Percentiles rank a stretch among this genome's conserved stretches.
Evolutionary conservation across 2,113 vertebrate genomes (phyloP).

Genomic region (Chionodraco myersi): DNA sequence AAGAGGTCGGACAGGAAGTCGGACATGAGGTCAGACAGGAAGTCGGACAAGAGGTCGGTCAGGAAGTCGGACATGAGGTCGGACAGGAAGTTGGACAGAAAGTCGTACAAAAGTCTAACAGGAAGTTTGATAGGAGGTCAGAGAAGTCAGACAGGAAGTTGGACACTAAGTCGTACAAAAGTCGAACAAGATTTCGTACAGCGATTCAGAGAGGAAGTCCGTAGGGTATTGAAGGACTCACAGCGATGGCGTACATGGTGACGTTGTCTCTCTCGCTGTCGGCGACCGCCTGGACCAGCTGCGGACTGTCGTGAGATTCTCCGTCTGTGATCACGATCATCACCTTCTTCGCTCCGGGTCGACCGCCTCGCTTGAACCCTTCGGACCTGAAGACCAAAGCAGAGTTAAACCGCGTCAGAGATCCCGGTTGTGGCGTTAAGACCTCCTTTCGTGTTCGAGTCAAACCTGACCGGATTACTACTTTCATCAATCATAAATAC

Average conservation of each 20-base stretch:
- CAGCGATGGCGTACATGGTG: slow-evolving; percentile 95
- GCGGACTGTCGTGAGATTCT: slow-evolving; percentile 94
- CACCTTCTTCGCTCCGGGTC: slow-evolving; percentile 94
- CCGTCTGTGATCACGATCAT: slow-evolving; percentile 99
- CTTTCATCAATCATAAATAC: too few relatives aligned
- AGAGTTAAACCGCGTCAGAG: too few relatives aligned
- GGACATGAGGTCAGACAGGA: too few relatives aligned
- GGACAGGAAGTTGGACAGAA: too few relatives aligned
- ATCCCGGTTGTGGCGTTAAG: rapidly evolving
- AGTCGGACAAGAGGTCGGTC: too few relatives aligned
- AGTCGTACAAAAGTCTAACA: too few relatives aligned
- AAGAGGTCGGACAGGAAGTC: too few relatives aligned
- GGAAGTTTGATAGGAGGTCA: too few relatives aligned
- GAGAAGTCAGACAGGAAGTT: neutral
- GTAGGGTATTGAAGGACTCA: slow-evolving; percentile 77
- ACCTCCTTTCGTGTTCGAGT: too few relatives aligned
- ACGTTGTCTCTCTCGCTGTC: slow-evolving; percentile 93
- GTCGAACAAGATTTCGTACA: too few relatives aligned
- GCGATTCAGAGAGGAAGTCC: neutral
- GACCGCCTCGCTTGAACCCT: slow-evolving; percentile 91
- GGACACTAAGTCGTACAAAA: neutral
- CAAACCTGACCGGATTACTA: too few relatives aligned
- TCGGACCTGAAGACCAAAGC: slow-evolving; percentile 69
- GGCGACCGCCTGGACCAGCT: slow-evolving; percentile 89
- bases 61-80: too few relatives aligned